These are phyloP conservation scores for Eleutherodactylus coqui DNA, from an alignment of 2,797 vertebrate species.

Conservation along the genomic window DNA sequence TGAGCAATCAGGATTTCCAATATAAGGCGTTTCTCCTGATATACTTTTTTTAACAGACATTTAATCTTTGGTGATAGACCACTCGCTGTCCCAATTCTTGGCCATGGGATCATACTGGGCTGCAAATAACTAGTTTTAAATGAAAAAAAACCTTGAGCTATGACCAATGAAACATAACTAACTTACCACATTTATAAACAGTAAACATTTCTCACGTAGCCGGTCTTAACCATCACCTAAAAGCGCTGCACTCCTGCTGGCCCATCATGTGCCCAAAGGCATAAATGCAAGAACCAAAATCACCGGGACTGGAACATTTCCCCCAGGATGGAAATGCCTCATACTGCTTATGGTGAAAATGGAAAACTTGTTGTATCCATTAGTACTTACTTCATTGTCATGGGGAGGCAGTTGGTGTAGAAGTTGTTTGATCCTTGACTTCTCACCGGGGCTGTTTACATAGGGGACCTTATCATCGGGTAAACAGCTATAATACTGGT, in stretches of 20 bases:
- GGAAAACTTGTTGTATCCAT: background rate
- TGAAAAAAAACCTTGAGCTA: no score
- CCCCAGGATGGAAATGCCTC: background rate
- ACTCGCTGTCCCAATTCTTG: background rate
- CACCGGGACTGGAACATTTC: background rate
- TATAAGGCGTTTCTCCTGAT: no score
- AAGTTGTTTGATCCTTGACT: conserved; percentile 96
- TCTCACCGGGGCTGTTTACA: conserved; percentile 97
- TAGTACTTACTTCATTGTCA: conserved; percentile 93
- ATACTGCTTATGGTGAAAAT: background rate
- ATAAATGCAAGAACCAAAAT: background rate
- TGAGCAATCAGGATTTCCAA: no score
- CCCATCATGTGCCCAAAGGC: background rate
- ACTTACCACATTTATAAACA: no score
- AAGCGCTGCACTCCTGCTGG: background rate
- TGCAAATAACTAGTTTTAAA: no score
- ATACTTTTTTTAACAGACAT: background rate
- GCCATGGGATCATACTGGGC: background rate
- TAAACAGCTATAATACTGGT: conserved; percentile 98
- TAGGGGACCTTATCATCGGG: conserved; percentile 98
- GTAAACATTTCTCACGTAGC: no score
- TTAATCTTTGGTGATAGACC: background rate
- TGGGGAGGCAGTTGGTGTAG: conserved; percentile 96
- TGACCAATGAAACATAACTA: no score
- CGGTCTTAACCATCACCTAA: no score